phyloP scores from a whole-genome alignment of 2,888 invertebrate genomes.

The Dynastes tityus region DNA sequence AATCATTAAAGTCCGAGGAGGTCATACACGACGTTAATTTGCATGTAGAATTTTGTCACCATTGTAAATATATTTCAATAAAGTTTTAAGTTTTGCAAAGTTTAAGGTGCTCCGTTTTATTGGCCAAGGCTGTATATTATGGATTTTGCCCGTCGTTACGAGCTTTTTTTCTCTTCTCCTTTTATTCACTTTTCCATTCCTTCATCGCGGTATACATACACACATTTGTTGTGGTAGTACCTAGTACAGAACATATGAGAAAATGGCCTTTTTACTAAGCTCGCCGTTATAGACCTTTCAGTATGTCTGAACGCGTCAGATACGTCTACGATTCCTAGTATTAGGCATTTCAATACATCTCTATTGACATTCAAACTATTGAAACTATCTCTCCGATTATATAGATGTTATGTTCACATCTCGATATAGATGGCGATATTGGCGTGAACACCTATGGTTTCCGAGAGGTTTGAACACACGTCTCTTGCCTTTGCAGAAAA shows the following conservation, averaged over 20 bases:
- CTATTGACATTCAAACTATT: slow-evolving; percentile 44
- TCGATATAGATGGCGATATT: slow-evolving; percentile 30
- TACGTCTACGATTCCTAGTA: slow-evolving; percentile 8
- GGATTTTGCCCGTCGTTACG: slow-evolving; percentile 6
- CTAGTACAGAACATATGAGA: slow-evolving; percentile 24
- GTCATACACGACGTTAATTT: no score
- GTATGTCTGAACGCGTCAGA: slow-evolving; percentile 13
- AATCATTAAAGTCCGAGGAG: no score
- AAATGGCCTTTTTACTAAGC: slow-evolving; percentile 23
- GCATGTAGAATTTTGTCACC: no score
- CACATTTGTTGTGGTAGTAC: slow-evolving; percentile 1
- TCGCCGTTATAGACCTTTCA: slow-evolving; percentile 27
- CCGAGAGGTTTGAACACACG: background rate
- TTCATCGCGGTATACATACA: slow-evolving; percentile 17
- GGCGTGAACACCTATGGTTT: slow-evolving; percentile 21
- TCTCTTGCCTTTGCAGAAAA: background rate
- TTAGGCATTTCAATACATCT: slow-evolving; percentile 39
- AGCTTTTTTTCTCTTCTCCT: background rate
- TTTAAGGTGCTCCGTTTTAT: no score
- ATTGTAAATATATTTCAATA: no score
- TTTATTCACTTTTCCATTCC: slow-evolving; percentile 9
- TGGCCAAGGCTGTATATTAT: slow-evolving; percentile 4
- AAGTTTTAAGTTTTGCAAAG: no score
- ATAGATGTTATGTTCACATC: slow-evolving; percentile 39
- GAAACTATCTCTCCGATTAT: slow-evolving; percentile 39